phyloP scores from a whole-genome alignment of 1,140 invertebrate genomes.

The Steinernema khuongi region DNA sequence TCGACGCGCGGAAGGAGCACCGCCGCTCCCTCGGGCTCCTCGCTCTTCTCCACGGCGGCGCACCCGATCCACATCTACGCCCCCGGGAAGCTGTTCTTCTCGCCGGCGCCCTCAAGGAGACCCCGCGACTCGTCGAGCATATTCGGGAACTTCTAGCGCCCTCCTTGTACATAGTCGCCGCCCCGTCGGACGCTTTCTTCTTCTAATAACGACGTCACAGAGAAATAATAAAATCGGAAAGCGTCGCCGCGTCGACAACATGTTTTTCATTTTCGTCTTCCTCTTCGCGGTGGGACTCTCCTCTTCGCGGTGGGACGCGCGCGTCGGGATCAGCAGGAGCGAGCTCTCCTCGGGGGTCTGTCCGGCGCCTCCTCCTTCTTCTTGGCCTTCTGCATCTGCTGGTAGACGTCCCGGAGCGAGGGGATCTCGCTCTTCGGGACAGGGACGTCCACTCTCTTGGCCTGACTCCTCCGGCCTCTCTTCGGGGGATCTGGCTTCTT shows the following conservation, averaged over 20 bases:
- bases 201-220: not conserved
- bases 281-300: not conserved
- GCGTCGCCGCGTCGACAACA: not conserved
- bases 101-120: conserved; percentile 29
- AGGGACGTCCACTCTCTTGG: not conserved
- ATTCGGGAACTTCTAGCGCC: not conserved
- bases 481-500: not conserved
- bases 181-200: conserved; percentile 1
- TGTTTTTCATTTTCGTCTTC: conserved; percentile 3
- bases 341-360: not conserved
- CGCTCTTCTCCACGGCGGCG: conserved; percentile 12
- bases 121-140: conserved; percentile 59
- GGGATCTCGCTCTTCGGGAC: not conserved
- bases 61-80: conserved; percentile 21
- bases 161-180: not conserved
- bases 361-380: not conserved
- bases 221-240: conserved; percentile 6
- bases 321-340: not conserved
- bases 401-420: not conserved
- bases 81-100: conserved; percentile 29
- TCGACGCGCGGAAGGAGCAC: conserved; percentile 21
- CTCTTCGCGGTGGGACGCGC: not conserved
- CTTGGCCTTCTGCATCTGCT: not conserved
- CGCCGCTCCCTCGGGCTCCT: not conserved
- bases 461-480: not conserved